Base-by-base conservation (phyloP, 1,140 invertebrate genomes). In the Armadillidium nasatum region DNA sequence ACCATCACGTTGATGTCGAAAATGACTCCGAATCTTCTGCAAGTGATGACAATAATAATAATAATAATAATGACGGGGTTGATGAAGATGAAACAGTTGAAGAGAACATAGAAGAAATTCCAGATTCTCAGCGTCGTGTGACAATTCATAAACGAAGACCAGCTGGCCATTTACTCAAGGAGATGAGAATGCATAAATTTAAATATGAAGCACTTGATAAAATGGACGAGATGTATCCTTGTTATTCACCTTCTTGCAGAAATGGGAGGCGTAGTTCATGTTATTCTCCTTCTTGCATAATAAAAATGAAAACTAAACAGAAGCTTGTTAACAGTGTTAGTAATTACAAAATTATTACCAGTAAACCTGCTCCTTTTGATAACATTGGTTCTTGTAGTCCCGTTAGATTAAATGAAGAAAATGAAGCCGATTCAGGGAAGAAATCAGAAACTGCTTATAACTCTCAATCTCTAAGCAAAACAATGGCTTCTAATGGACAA, bases 1-100 rank as follows among this genome's bases (percentile, higher is more conserved):
- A 86, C 44, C 83, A 84, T 78, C 83, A 87, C 60, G 86, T 87
- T 60, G 82, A 84, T 46, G 84, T 85, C 67, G 82, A 71, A 60
- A 82, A 84, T 69, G 79, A 83, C 75, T 85, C 84, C 19, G 68
- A 84, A 85, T 82, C 82, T 21, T 77, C 82, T 21, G 54, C 82
- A 23, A 73, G 82, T 33, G 76, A 79, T 85, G 82, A 81, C 33
- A 72, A 80, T 60, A 74, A 83, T 50, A 71, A 82, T n/a, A n/a
- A n/a, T 21, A 75, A 78, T 13, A n/a, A 19, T 7, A 73, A 80
- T 15, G 70, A 84, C 84, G 82, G 82, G 15, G 76, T 81, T 15
- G 69, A 82, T 19, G 71, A 82, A 22, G 76, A 78, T 84, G 82
- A 81, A 33, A 74, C 80, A 50, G 75, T 83, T 23, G 72, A 82